Base-by-base conservation (phyloP, 2,113 vertebrate species). In the Ranitomeya variabilis region DNA sequence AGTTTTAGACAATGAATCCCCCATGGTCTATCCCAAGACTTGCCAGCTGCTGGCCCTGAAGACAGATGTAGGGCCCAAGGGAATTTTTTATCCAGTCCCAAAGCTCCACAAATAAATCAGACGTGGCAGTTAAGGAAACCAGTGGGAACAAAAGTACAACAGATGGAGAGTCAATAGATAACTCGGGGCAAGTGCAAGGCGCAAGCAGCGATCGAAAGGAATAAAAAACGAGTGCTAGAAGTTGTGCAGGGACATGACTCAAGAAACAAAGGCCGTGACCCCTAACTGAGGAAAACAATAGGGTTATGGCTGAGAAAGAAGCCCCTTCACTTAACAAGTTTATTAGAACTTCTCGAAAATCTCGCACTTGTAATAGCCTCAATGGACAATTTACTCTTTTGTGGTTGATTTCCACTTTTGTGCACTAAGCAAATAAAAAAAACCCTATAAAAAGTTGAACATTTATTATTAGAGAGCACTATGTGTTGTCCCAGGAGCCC, bases 31-130 rank as follows among this genome's bases (percentile, higher is more conserved):
- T 74, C 87, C 73, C 57, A 66, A 52, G 45, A 62, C 51, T 66
- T 23, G 80, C 80, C 87, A 89, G 87, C 87, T 89, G 87, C 87
- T 57, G 82, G 67, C 71, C 51, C n/a, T 26, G 45, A 85, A 79
- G 87, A 89, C 87, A 89, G 87, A 89, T 89, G 87, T 83, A 69
- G 73, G 21, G 73, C 87, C 87, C 73, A 67, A 67, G 87, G 87
- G 82, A 12, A 59, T 79, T 62, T 79, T 62, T 26, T 18, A 85
- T 79, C 73, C 73, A 77, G 82, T 78, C 87, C 82, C 86, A n/a
- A 84, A 67, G 45, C 64, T 69, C 18, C 64, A 57, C n/a, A 77
- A 69, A 89, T 89, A 85, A 89, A 89, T 89, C 87, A 89, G 60
- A 78, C 9, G 45, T 51, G 74, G 87, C 87, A 85, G 73, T 55